Evolutionary conservation across 1,140 invertebrate genomes (phyloP).

Genomic region (Kradibia gibbosae): DNA sequence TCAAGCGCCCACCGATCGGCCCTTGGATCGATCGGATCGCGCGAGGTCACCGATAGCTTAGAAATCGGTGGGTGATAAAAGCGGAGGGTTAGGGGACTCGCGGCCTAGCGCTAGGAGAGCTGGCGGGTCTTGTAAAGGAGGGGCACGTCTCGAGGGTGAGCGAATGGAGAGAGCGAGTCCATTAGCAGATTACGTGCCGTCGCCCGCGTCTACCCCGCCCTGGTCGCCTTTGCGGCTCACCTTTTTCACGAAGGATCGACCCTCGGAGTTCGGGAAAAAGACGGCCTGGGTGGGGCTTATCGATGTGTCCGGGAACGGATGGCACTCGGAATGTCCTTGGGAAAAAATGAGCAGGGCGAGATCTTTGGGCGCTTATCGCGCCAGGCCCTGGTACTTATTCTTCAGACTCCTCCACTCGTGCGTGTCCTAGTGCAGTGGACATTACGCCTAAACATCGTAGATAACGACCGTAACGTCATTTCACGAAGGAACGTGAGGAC

Average conservation of each 20-base stretch:
- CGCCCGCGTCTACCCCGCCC: constrained; percentile 63
- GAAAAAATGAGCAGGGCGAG: constrained; percentile 1
- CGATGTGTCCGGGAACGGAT: not conserved
- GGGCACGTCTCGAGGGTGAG: constrained; percentile 45
- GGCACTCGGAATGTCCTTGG: not conserved
- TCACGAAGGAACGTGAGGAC: not conserved
- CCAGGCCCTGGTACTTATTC: not conserved
- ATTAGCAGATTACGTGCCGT: constrained; percentile 70
- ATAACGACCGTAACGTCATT: not conserved
- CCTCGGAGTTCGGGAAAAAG: constrained; percentile 13
- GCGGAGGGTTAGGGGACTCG: not conserved
- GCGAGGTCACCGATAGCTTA: not conserved
- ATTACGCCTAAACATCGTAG: not conserved
- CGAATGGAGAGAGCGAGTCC: constrained; percentile 57
- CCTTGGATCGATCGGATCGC: not conserved
- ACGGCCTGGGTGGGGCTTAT: not conserved
- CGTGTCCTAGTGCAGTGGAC: not conserved
- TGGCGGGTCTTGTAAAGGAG: not conserved
- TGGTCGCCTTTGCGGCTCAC: constrained; percentile 41
- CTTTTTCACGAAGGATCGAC: constrained; percentile 14
- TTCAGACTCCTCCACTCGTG: not conserved
- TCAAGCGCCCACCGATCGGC: not conserved
- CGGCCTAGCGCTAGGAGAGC: not conserved
- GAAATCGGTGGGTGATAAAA: no score
- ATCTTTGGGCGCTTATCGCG: not conserved